These are phyloP conservation scores for Calyptomena viridis DNA, from an alignment of 2,113 vertebrate species.

Conservation along the genomic window DNA sequence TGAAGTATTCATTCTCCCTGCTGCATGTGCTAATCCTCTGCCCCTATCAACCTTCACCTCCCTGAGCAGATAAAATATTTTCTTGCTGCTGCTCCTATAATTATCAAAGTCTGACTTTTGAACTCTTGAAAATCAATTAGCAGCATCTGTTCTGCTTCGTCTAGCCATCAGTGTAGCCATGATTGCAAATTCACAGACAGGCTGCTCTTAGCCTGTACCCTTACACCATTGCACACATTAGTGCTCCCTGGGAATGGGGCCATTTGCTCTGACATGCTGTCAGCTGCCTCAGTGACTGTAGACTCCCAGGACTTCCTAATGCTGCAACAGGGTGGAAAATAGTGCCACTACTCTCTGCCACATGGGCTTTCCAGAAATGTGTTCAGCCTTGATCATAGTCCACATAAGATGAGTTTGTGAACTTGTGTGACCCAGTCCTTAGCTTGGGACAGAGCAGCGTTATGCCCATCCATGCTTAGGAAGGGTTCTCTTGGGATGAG, in stretches of 20 bases:
- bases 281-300: not conserved
- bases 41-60: not conserved
- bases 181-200: not conserved
- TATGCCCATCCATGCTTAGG: not conserved
- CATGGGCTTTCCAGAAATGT: not conserved
- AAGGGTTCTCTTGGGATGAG: not conserved
- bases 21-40: not conserved
- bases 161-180: not conserved
- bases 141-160: slow-evolving; percentile 20
- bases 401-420: not conserved
- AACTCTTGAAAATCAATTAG: slow-evolving; percentile 30
- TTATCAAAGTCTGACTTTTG: slow-evolving; percentile 19
- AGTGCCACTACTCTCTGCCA: not conserved
- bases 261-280: not conserved
- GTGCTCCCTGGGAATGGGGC: not conserved
- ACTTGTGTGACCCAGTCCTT: not conserved
- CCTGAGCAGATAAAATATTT: not conserved
- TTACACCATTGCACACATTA: not conserved
- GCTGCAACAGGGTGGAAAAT: not conserved
- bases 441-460: not conserved
- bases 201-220: not conserved
- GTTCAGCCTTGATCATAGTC: not conserved
- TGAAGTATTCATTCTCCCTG: not conserved
- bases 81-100: not conserved
- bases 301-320: not conserved